These are phyloP conservation scores for Osmerus mordax DNA, from an alignment of 2,113 vertebrate species.

Conservation along the genomic window DNA sequence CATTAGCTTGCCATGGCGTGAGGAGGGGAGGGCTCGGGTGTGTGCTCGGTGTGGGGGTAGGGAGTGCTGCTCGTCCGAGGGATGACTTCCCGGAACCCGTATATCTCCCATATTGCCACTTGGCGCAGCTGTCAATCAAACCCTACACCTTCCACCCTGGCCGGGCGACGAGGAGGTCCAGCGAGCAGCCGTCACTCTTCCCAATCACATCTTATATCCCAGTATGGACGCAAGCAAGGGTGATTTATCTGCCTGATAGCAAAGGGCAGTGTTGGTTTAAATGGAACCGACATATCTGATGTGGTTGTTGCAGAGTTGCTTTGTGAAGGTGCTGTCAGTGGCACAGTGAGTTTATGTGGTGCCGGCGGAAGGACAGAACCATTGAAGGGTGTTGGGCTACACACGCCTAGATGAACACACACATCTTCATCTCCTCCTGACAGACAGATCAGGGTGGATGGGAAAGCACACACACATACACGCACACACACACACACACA, in stretches of 20 bases:
- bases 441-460: conserved; percentile 31
- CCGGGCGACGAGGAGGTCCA: conserved; percentile 17
- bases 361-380: not conserved
- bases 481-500: not conserved
- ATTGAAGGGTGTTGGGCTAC: no score
- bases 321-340: conserved; percentile 38
- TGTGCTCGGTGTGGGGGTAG: not conserved
- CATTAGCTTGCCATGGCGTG: no score
- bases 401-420: conserved; percentile 27
- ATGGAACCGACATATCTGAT: conserved; percentile 41
- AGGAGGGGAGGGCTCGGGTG: not conserved
- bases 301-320: conserved; percentile 47
- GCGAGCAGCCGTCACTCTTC: conserved; percentile 12
- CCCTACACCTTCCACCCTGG: not conserved
- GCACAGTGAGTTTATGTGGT: conserved; percentile 32
- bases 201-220: conserved; percentile 24
- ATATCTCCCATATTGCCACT: conserved; percentile 36
- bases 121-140: conserved; percentile 40
- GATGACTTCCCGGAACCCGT: conserved; percentile 20
- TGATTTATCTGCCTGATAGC: conserved; percentile 36
- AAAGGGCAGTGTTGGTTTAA: conserved; percentile 35
- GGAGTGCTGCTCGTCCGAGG: not conserved
- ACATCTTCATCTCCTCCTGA: conserved; percentile 46
- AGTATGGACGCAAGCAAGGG: conserved; percentile 1
- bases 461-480: conserved; percentile 22